Percentiles rank a stretch among this genome's conserved stretches.
These are phyloP conservation scores for Scaptomyza graminum DNA, from an alignment of 1,140 invertebrate genomes.

Conservation along the genomic window DNA sequence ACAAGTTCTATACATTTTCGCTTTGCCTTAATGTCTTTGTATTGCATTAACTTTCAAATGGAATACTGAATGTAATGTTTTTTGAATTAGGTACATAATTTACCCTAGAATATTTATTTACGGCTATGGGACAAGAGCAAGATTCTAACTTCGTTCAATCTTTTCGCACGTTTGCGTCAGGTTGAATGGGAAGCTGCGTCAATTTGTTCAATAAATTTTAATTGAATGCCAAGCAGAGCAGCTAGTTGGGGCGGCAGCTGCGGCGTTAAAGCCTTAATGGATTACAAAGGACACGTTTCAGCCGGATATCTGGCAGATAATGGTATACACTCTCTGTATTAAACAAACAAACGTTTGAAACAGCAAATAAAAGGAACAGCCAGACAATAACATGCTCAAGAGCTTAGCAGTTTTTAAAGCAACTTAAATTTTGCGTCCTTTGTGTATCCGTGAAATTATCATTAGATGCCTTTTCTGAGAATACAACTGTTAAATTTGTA, in stretches of 20 bases:
- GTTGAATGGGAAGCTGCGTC: slow-evolving; percentile 55
- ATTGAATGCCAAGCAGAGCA: slow-evolving; percentile 34
- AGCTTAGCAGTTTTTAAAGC: slow-evolving; percentile 24
- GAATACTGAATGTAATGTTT: neutral
- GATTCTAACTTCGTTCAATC: neutral
- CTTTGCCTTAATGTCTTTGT: neutral
- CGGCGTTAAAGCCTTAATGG: slow-evolving; percentile 59
- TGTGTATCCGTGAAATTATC: slow-evolving; percentile 19
- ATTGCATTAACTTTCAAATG: neutral
- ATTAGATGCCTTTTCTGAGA: neutral
- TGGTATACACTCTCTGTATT: slow-evolving; percentile 3
- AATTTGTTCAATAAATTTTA: slow-evolving; percentile 66
- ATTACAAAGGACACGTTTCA: slow-evolving; percentile 68
- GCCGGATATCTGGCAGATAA: slow-evolving; percentile 6
- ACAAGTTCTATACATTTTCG: neutral
- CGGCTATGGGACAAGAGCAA: neutral
- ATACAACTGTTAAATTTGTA: slow-evolving; percentile 19
- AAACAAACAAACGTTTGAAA: slow-evolving; percentile 1
- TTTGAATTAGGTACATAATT: neutral
- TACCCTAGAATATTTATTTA: neutral
- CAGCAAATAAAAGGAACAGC: neutral
- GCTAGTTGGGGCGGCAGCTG: slow-evolving; percentile 3
- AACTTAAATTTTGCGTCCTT: slow-evolving; percentile 14
- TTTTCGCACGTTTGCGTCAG: slow-evolving; percentile 56
- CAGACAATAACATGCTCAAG: slow-evolving; percentile 5